Percentiles rank a stretch among this genome's conserved stretches.
phyloP scores from a whole-genome alignment of 2,888 invertebrate genomes.

The Drosophila meridiana region DNA sequence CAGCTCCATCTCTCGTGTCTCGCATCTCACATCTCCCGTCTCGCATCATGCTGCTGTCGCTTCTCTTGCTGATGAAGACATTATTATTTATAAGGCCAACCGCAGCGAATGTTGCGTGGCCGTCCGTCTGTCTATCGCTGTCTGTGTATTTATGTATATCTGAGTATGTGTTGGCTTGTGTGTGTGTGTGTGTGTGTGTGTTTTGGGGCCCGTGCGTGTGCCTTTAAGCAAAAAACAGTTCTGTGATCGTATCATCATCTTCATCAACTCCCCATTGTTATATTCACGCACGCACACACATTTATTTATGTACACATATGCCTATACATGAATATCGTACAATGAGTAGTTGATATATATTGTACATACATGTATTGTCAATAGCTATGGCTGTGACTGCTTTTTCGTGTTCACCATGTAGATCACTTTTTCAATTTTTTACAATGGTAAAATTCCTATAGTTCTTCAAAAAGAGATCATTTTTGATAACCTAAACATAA shows the following conservation, averaged over 20 bases:
- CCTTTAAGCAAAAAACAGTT: conserved; percentile 33
- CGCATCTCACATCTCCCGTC: conserved; percentile 8
- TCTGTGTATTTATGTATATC: conserved; percentile 18
- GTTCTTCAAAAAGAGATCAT: no score
- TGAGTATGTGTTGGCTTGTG: conserved; percentile 6
- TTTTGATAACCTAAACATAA: no score
- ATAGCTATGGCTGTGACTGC: no score
- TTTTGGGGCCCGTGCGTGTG: conserved; percentile 16
- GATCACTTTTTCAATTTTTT: no score
- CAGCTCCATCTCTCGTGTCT: conserved; percentile 11
- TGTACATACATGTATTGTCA: not conserved
- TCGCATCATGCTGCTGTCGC: conserved; percentile 38
- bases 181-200: conserved; percentile 21
- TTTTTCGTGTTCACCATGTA: no score
- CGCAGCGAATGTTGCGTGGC: conserved; percentile 56
- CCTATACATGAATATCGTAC: no score
- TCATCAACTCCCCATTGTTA: conserved; percentile 41
- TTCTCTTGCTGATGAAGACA: conserved; percentile 64
- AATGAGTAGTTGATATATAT: no score
- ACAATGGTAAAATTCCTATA: no score
- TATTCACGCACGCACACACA: not conserved
- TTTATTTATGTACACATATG: not conserved
- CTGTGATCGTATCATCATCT: conserved; percentile 36
- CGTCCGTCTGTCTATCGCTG: conserved; percentile 18
- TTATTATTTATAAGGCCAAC: conserved; percentile 71